Base-by-base conservation (phyloP, 2,113 vertebrate genomes). In the Galeopterus variegatus region DNA sequence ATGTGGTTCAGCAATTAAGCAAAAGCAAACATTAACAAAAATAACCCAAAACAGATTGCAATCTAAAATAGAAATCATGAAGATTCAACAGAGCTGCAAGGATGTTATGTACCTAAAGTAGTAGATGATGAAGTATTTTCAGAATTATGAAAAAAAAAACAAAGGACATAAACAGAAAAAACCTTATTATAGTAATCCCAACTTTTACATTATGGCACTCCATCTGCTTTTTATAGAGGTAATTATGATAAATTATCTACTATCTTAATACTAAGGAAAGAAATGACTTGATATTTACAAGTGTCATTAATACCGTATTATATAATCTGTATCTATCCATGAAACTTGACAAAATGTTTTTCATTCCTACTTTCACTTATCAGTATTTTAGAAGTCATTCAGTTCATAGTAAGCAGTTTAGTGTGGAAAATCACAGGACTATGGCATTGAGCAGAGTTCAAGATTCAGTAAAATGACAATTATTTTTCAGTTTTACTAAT, bases 11-110 rank as follows among this genome's bases (percentile, higher is more conserved):
- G 62, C 23, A 93, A 86, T 69, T 95, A 81, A 89, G 36, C 69
- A 56, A 58, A 92, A 85, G 5, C 31, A 82, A 86, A 58, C 15
- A 86, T 82, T 82, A 88, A 58, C 60, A 93, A 95, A 95, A 94
- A 91, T 89, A 89, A 93, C 67, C 2, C 11, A 15, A 81, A 93
- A 86, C 24, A 82, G 54, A 67, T 82, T 77, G 26, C 5, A 70
- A 75, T 85, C 23, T 26, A 17, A 95, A 79, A 87, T 36, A 65
- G n/a, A 89, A 86, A 79, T 19, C 26, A 73, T 10, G 41, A 60
- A 83, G 52, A 87, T 41, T 64, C 15, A 92, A 75, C 8, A 58
- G 0, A n/a, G 10, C 23, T 79, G 41, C 5, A 80, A 64, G 58
- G 88, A 73, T 72, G 9, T 54, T 81, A 28, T 69, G n/a, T 73